Evolutionary conservation across 2,797 vertebrate species (phyloP).

Genomic region (Knipowitschia caucasica): DNA sequence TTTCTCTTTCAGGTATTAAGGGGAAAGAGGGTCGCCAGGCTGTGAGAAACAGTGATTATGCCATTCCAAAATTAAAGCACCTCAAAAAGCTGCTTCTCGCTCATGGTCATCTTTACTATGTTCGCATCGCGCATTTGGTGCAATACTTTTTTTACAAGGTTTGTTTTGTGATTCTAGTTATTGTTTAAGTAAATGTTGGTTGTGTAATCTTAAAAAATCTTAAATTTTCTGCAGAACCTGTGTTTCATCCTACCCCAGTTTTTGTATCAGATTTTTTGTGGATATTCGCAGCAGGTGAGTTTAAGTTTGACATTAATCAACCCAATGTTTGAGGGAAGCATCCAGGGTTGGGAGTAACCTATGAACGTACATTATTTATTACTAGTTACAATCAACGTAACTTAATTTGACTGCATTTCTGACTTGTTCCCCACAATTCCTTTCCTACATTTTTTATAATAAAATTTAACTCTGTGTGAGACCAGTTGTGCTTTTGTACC

Average conservation of each 20-base stretch:
- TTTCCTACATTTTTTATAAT: no score
- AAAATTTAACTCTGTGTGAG: no score
- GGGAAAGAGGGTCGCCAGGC: slow-evolving; percentile 97
- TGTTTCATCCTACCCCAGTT: slow-evolving; percentile 99
- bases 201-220: slow-evolving; percentile 14
- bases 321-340: slow-evolving; percentile 13
- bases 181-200: neutral
- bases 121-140: slow-evolving; percentile 96
- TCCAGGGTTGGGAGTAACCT: no score
- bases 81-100: slow-evolving; percentile 90
- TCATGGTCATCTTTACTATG: slow-evolving; percentile 97
- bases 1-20: slow-evolving; percentile 84
- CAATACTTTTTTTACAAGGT: slow-evolving; percentile 99
- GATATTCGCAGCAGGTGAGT: slow-evolving; percentile 97
- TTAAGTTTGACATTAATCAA: no score
- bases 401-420: no score
- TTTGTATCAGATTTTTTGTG: slow-evolving; percentile 99
- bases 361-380: no score
- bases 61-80: slow-evolving; percentile 96
- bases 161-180: slow-evolving; percentile 24
- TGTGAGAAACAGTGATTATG: slow-evolving; percentile 95
- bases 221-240: slow-evolving; percentile 82
- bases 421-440: no score
- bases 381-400: no score
- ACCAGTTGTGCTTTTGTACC: no score